Conservation (phyloP, 1,140 invertebrate species). For the Pectinophora gossypiella region DNA sequence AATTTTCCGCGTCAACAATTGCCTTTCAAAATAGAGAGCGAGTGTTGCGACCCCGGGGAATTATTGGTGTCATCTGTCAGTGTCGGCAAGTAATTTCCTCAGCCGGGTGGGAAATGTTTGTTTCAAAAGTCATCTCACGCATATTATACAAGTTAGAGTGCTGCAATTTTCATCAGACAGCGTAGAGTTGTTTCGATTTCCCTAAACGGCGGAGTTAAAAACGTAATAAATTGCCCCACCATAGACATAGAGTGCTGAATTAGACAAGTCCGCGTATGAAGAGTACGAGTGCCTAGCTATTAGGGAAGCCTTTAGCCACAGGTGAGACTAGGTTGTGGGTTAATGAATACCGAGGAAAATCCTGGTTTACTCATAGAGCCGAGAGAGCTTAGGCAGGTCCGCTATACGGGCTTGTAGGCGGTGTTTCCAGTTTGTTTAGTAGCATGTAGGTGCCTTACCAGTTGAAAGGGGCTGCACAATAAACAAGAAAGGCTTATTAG, state of each 20-base stretch:
- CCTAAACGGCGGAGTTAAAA: too few species aligned
- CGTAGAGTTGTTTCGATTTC: neutral
- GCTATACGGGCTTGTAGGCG: too few species aligned
- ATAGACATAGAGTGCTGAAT: too few species aligned
- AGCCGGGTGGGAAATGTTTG: constrained; percentile 46
- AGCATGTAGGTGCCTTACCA: too few species aligned
- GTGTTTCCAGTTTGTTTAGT: too few species aligned
- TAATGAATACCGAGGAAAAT: constrained; percentile 2
- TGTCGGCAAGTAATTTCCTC: constrained; percentile 61
- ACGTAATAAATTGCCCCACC: too few species aligned
- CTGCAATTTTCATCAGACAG: constrained; percentile 27
- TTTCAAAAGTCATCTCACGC: constrained; percentile 51
- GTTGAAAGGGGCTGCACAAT: too few species aligned
- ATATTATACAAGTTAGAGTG: constrained; percentile 33
- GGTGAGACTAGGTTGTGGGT: constrained; percentile 6
- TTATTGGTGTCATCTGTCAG: constrained; percentile 66
- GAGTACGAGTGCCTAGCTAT: constrained; percentile 8
- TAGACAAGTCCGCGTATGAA: too few species aligned
- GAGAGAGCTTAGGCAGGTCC: neutral
- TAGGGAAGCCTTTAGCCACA: constrained; percentile 14
- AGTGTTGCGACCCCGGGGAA: constrained; percentile 32
- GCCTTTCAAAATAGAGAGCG: constrained; percentile 24
- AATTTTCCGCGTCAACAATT: constrained; percentile 19
- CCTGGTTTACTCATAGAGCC: neutral
- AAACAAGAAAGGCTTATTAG: too few species aligned